phyloP scores from a whole-genome alignment of 2,888 invertebrate species.

The Lordiphosa andalusiaca region DNA sequence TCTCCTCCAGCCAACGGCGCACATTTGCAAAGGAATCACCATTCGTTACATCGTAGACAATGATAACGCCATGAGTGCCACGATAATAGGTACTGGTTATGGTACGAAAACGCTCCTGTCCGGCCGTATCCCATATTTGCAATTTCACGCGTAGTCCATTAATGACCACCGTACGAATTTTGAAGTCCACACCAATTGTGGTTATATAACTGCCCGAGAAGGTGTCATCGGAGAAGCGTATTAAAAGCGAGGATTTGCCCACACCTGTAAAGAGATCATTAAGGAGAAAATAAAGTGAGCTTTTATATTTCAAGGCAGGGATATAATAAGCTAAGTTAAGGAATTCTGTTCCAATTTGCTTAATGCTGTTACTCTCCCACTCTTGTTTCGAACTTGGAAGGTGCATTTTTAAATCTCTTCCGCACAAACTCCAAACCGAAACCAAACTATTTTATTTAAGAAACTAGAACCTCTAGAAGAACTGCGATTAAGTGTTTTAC shows the following conservation, averaged over 20 bases:
- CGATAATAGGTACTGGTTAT: slow-evolving; percentile 99
- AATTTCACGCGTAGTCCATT: slow-evolving; percentile 95
- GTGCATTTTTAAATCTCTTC: too few species aligned
- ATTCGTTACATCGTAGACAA: slow-evolving; percentile 99
- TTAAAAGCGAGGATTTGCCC: slow-evolving; percentile 97
- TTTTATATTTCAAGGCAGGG: too few species aligned
- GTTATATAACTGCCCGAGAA: slow-evolving; percentile 99
- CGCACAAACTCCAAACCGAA: too few species aligned
- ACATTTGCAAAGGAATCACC: slow-evolving; percentile 99
- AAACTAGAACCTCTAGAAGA: too few species aligned
- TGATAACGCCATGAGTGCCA: slow-evolving; percentile 99
- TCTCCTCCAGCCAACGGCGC: slow-evolving; percentile 99
- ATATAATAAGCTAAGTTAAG: too few species aligned
- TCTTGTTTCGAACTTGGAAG: too few species aligned
- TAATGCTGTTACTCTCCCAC: too few species aligned
- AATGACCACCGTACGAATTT: slow-evolving; percentile 97
- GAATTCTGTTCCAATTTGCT: too few species aligned
- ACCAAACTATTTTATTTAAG: too few species aligned
- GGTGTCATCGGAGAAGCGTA: slow-evolving; percentile 98
- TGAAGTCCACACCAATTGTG: slow-evolving; percentile 99
- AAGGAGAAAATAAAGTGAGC: too few species aligned
- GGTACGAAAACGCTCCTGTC: slow-evolving; percentile 97
- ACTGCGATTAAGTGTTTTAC: too few species aligned
- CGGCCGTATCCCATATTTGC: slow-evolving; percentile 99
- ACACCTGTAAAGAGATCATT: slow-evolving; percentile 86